These are phyloP conservation scores for Geotria australis DNA, from an alignment of 2,797 vertebrate genomes.

Conservation along the genomic window DNA sequence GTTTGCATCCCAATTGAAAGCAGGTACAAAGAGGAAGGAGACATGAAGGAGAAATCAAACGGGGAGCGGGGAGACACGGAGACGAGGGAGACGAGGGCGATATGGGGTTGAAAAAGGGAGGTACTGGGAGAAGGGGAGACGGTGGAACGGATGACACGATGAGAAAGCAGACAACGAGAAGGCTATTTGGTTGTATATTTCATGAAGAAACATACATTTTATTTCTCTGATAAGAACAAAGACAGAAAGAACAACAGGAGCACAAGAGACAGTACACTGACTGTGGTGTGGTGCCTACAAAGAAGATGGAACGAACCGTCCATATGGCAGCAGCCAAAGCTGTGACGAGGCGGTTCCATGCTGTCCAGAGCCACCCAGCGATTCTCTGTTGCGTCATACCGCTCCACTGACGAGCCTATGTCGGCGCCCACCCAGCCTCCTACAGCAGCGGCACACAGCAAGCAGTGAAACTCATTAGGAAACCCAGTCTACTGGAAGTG, in stretches of 20 bases:
- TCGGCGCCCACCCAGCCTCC: constrained; percentile 85
- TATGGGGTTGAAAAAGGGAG: too few relatives aligned
- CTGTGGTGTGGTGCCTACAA: not conserved
- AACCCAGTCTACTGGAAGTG: not conserved
- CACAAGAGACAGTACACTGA: not conserved
- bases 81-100: too few relatives aligned
- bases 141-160: too few relatives aligned
- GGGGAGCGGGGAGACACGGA: too few relatives aligned
- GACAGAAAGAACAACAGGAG: not conserved
- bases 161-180: too few relatives aligned
- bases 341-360: constrained; percentile 66
- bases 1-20: too few relatives aligned
- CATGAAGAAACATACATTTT: too few relatives aligned
- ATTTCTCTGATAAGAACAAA: too few relatives aligned
- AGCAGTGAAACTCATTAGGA: not conserved
- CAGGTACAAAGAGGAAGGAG: too few relatives aligned
- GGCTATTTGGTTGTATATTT: too few relatives aligned
- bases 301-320: constrained; percentile 24
- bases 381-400: constrained; percentile 77
- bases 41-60: too few relatives aligned
- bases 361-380: constrained; percentile 69
- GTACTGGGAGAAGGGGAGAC: too few relatives aligned
- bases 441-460: constrained; percentile 8
- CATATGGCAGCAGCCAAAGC: constrained; percentile 83
- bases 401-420: constrained; percentile 76